A percentile compares a stretch with the other conserved stretches of the same genome.
These are phyloP conservation scores for Drosophila atripex DNA, from an alignment of 2,888 invertebrate species.

Conservation along the genomic window DNA sequence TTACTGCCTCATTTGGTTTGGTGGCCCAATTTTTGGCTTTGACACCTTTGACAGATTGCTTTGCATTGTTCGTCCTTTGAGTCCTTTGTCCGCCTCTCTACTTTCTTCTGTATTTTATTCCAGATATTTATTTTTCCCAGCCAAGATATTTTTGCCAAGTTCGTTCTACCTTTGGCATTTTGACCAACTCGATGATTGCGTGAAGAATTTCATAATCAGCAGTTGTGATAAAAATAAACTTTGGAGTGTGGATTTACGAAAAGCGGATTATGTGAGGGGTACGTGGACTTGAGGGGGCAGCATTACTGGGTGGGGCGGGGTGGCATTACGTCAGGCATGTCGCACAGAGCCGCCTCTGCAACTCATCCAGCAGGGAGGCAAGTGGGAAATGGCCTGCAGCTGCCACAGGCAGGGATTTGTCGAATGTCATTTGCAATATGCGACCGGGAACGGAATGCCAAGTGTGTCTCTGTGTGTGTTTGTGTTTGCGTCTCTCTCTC, in stretches of 20 bases:
- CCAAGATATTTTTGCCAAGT: background rate
- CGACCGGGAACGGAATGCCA: conserved; percentile 22
- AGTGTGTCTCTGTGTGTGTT: background rate
- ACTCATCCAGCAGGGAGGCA: background rate
- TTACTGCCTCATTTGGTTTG: conserved; percentile 38
- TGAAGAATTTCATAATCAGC: conserved; percentile 49
- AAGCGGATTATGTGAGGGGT: too few species aligned
- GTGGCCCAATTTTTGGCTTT: conserved; percentile 40
- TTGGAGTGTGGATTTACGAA: too few species aligned
- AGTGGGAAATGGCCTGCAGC: conserved; percentile 32
- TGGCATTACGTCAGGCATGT: conserved; percentile 19
- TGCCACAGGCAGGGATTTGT: conserved; percentile 31
- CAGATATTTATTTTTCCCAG: background rate
- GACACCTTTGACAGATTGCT: conserved; percentile 72
- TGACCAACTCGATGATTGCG: conserved; percentile 3
- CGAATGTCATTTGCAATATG: conserved; percentile 44
- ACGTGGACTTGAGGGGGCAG: background rate
- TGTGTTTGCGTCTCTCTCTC: background rate
- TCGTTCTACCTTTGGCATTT: conserved; percentile 24
- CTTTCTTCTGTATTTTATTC: background rate
- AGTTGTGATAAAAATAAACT: conserved; percentile 41
- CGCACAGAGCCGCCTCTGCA: conserved; percentile 13
- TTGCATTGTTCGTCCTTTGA: conserved; percentile 36
- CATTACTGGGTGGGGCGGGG: background rate
- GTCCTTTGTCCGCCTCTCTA: background rate